Base-by-base conservation (phyloP, 2,797 vertebrate genomes). In the Silurus aristotelis region DNA sequence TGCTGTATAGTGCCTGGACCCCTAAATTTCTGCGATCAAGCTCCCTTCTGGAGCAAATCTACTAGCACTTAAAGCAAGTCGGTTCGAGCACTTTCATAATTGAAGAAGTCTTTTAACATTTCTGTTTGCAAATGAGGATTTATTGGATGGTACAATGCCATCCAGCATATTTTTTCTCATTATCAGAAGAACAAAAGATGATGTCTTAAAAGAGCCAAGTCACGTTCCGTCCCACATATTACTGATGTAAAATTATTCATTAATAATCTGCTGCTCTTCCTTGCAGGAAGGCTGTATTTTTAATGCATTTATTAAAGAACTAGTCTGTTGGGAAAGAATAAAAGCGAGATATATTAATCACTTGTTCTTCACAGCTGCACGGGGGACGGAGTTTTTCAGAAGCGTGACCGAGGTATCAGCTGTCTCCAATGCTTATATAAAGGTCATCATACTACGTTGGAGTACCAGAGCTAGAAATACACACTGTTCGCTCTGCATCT, bases 391-490 rank as follows among this genome's bases (percentile, higher is more conserved):
- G 83, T 58, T 25, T 88, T 88, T 85, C 82, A 66, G 80, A 61
- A 80, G 48, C 31, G 87, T 70, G 83, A 19, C 70, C 89, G 89
- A 89, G 90, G 87, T 22, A 31, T 91, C 89, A 86, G 86, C 76
- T 58, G 82, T 87, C 85, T 92, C 94, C 90, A 93, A 95, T 94
- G 93, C 92, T 94, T 84, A 83, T 48, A 75, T 89, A 93, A 94
- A 93, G 92, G 93, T 93, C 92, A 91, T 78, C 48, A 19, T 82
- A 85, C 89, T 84, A 86, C 89, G 92, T 90, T 92, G 90, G 90
- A 86, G 38, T 38, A 38, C 86, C 84, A 75, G 63, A 22, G 27
- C 1, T 70, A 83, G 70, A 61, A 86, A 72, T 67, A 77, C 63
- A 81, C 58, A 12, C 10, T 25, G n/a, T 64, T 80, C 83, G 27